These are phyloP conservation scores for Phainopepla nitens DNA, from an alignment of 2,113 vertebrate species.

Conservation along the genomic window DNA sequence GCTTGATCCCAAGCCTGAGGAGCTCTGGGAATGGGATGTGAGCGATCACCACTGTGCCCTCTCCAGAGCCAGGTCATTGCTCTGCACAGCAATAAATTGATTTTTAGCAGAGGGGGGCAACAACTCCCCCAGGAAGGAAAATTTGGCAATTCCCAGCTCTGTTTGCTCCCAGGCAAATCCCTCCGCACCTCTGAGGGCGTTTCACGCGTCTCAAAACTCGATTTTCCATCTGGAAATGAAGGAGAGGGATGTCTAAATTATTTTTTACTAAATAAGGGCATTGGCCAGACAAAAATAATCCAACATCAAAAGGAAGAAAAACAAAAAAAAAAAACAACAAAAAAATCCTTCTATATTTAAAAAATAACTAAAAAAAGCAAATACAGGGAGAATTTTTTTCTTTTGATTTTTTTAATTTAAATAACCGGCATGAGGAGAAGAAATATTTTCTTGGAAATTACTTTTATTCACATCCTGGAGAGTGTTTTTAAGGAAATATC, in stretches of 20 bases:
- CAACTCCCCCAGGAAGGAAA: background rate
- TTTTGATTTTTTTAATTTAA: background rate
- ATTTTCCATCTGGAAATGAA: background rate
- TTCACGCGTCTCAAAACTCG: rapidly evolving
- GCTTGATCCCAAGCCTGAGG: rapidly evolving
- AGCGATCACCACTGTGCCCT: background rate
- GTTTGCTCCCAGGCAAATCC: background rate
- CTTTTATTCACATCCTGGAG: background rate
- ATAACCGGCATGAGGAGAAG: too few relatives aligned
- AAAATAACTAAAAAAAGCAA: background rate
- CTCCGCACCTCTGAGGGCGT: background rate
- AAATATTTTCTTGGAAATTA: background rate
- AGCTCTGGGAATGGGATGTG: background rate
- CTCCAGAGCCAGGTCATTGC: background rate
- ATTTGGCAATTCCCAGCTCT: background rate
- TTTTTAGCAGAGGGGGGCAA: background rate
- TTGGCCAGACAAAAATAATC: background rate
- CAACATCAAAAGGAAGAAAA: background rate
- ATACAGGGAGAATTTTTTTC: background rate
- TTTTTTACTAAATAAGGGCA: background rate
- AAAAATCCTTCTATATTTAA: background rate
- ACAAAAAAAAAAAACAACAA: background rate
- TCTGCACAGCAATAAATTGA: background rate
- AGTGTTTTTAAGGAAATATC: background rate
- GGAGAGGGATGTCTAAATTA: background rate